Evolutionary conservation across 2,888 invertebrate genomes (phyloP).

Genomic region (Nemotelus pantherinus): DNA sequence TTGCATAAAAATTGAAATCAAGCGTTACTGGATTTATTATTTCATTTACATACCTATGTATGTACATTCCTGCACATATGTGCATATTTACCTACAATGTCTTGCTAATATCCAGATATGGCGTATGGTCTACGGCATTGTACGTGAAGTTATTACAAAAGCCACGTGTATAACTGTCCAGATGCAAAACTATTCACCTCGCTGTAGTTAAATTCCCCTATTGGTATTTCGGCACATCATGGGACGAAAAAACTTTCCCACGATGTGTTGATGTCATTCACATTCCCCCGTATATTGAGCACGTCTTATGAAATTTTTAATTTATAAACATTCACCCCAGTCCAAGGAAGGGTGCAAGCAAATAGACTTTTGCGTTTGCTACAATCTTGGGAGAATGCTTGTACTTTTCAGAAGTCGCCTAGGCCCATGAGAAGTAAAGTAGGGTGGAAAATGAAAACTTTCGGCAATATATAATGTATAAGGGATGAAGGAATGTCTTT

Average conservation of each 20-base stretch:
- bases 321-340: constrained; percentile 1
- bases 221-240: background rate
- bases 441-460: constrained; percentile 21
- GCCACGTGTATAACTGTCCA: constrained; percentile 20
- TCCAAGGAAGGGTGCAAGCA: constrained; percentile 6
- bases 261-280: constrained; percentile 34
- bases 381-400: constrained; percentile 37
- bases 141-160: constrained; percentile 25
- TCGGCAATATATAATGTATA: background rate
- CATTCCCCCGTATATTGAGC: constrained; percentile 14
- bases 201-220: background rate
- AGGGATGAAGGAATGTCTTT: background rate
- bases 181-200: background rate
- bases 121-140: background rate
- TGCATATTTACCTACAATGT: background rate
- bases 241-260: constrained; percentile 24
- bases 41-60: background rate
- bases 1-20: too few relatives aligned
- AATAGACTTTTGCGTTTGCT: constrained; percentile 22
- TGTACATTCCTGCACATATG: background rate
- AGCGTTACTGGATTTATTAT: too few relatives aligned
- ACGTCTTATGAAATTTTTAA: constrained; percentile 1
- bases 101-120: constrained; percentile 12
- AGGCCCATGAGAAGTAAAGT: background rate
- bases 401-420: constrained; percentile 12